Conservation (phyloP, 2,888 invertebrate species). For the Podabrus alpinus region DNA sequence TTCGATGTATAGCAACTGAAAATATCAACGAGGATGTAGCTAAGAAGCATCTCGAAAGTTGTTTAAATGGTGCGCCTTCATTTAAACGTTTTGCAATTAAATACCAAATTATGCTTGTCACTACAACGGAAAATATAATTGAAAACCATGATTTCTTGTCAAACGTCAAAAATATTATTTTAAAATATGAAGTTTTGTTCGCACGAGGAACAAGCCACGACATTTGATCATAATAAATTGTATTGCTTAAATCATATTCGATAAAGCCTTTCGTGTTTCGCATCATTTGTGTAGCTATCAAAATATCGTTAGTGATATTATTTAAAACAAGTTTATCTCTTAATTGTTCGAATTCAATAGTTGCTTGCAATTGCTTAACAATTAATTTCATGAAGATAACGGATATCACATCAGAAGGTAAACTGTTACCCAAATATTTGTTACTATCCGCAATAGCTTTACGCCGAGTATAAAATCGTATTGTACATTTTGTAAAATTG, state of each 20-base stretch:
- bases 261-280: background rate
- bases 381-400: background rate
- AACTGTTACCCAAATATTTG: background rate
- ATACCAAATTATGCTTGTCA: background rate
- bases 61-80: background rate
- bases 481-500: background rate
- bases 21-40: background rate
- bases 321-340: background rate
- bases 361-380: background rate
- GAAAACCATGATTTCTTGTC: background rate
- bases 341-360: background rate
- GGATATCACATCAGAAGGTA: background rate
- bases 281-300: background rate
- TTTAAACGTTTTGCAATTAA: background rate
- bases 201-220: background rate
- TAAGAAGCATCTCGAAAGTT: background rate
- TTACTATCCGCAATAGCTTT: background rate
- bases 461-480: background rate
- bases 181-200: background rate
- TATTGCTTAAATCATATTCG: background rate
- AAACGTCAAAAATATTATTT: background rate
- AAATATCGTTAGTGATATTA: background rate
- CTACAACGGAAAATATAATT: background rate
- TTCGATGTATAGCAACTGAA: background rate
- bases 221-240: background rate